Base-by-base conservation (phyloP, 2,797 vertebrate species). In the Hippoglossus hippoglossus region DNA sequence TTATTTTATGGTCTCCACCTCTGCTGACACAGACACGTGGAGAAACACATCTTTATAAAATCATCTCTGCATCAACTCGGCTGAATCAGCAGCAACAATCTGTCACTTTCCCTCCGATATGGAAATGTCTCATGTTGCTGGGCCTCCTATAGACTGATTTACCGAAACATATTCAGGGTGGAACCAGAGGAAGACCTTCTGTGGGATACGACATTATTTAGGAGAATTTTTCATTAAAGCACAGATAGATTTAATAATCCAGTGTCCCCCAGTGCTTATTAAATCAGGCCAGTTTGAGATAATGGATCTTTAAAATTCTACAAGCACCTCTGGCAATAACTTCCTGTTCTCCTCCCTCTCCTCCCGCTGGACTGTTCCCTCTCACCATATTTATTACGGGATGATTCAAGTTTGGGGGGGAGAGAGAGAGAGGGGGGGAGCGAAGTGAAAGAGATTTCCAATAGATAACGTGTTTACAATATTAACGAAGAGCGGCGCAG, bases 261-360 rank as follows among this genome's bases (percentile, higher is more conserved):
- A 71, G 36, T 75, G 79, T 89, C 81, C 85, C 85, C 79, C 56
- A 59, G 76, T 85, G 86, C 83, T 92, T 91, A 89, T 91, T 93
- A 91, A 93, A 90, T 92, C 87, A 87, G 89, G 67, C 75, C 77
- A 83, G 83, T 92, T 91, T 90, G 81, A 92, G 88, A 90, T 93
- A 93, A 94, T 93, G 86, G 91, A 92, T 92, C 87, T 83, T 93
- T 92, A 89, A 91, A 91, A 93, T 91, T 91, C 92, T 83, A 89
- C 89, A 79, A 77, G 87, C 84, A 75, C 76, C 87, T 79, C 79
- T 39, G 49, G 65, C 87, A 89, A 88, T 86, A 87, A 87, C 82
- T 75, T 80, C 79, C 60, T 19, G 15, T 63, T 73, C 79, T 73
- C 63, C 84, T 87, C 87, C 87, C 66, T 71, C 79, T 73, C 63